Evolutionary conservation across 2,113 vertebrate genomes (phyloP).

Genomic region (Thamnophis sirtalis): DNA sequence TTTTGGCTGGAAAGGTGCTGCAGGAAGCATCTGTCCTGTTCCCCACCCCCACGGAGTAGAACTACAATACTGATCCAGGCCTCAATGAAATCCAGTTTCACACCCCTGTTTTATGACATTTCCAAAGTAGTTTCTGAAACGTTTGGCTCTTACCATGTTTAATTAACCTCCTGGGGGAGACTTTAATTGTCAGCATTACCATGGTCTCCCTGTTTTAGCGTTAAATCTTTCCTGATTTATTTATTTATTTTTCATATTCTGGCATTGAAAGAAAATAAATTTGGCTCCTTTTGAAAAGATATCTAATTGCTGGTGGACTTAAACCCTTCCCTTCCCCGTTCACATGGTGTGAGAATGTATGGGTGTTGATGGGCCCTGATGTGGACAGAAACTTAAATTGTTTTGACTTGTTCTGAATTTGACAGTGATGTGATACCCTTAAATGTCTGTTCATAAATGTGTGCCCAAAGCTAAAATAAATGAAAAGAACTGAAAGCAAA

Average conservation of each 20-base stretch:
- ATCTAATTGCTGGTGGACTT: conserved; percentile 40
- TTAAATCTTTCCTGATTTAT: conserved; percentile 49
- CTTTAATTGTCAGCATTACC: conserved; percentile 52
- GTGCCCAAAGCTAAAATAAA: not conserved
- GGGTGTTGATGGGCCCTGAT: conserved; percentile 18
- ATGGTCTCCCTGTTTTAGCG: conserved; percentile 25
- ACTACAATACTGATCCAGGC: too few species aligned
- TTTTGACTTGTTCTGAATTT: conserved; percentile 15
- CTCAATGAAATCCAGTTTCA: too few species aligned
- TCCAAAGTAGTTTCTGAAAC: conserved; percentile 24
- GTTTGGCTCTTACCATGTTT: conserved; percentile 30
- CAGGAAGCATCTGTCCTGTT: too few species aligned
- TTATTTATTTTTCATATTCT: conserved; percentile 34
- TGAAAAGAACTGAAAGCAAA: not conserved
- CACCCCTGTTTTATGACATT: conserved; percentile 7
- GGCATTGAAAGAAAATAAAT: conserved; percentile 39
- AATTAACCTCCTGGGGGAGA: conserved; percentile 60
- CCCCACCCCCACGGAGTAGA: too few species aligned
- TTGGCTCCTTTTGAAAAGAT: conserved; percentile 53
- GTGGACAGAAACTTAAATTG: conserved; percentile 19
- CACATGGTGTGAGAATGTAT: not conserved
- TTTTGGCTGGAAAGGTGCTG: too few species aligned
- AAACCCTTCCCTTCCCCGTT: conserved; percentile 18
- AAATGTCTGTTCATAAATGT: not conserved
- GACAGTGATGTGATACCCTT: fast-evolving